Base-by-base conservation (phyloP, 2,113 vertebrate genomes). In the Halichoerus grypus region DNA sequence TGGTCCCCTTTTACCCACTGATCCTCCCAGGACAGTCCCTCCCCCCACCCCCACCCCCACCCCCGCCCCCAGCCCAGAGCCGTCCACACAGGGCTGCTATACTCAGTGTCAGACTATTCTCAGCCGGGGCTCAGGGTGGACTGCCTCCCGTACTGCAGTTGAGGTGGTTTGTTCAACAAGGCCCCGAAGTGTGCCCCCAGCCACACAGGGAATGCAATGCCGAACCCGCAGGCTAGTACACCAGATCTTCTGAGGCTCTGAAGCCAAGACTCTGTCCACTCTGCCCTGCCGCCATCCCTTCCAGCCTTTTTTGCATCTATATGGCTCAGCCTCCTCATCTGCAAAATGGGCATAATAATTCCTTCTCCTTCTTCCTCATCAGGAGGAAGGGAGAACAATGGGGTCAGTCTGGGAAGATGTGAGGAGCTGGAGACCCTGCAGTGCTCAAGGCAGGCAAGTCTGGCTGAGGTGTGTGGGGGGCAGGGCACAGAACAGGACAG, bases 321-420 rank as follows among this genome's bases (percentile, higher is more conserved):
- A 31, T 39, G 55, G 51, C n/a, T 97, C 46, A 74, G 83, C 94
- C 7, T 93, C 42, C 59, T 94, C n/a, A 65, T 93, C 90, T 39
- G 77, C 42, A 87, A 84, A 94, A 94, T 53, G 88, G 93, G 69
- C 51, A 42, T 14, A 24, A 33, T 9, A 10, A 74, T 57, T 33
- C 11, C 61, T 93, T 57, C 76, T 90, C 11, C 31, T 88, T 36
- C 1, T 39, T 83, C 67, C 26, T 88, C 33, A 28, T 59, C n/a
- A 15, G 49, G 82, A 69, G 71, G 19, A 76, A 3, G 4, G 16
- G 71, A 67, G 74, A 87, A 55, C 65, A 46, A 74, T 7, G 19
- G 46, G n/a, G 31, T 22, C 22, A 49, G 12, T 28, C 28, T 57
- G 90, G 26, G n/a, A 82, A 49, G 18, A 36, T n/a, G 86, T 3